Evolutionary conservation across 2,113 vertebrate genomes (phyloP), one percentile per base, ranked within the genome.

Genomic region (Picathartes gymnocephalus): DNA sequence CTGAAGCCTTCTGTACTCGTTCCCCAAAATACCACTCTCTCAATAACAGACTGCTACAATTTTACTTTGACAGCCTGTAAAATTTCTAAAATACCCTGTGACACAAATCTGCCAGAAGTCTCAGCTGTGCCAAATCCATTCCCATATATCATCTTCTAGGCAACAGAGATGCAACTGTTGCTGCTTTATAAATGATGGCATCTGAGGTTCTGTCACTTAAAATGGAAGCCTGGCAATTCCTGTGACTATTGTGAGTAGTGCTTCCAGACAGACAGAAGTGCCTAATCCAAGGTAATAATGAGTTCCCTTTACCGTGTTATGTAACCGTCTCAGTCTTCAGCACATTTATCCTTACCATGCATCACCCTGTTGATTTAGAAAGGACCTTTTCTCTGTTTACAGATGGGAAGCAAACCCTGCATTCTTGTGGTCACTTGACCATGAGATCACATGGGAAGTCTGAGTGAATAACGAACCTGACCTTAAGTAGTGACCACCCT

Each of bases 61-160:
- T 93, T 87, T n/a, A 65, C 48, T 81, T 65, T 94, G 86, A 73
- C 90, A 95, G 74, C 50, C 71, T 93, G 86, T 76, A 80, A 88
- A 61, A 92, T 72, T 69, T 31, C 24, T 87, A 40, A 93, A 95
- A 61, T 88, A 85, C 31, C 35, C 50, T 28, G 31, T 88, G 72
- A 81, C 78, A 86, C 47, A 68, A 78, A 86, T 86, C 84, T 87
- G 86, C 47, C 73, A 54, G 2, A 81, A 79, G 23, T 48, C 54
- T 76, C 40, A 57, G 62, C 57, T 80, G 18, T 80, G 81, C 82
- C 81, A 76, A 80, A 88, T 71, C 79, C 65, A 10, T 88, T 83
- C 71, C 74, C 45, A 35, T 65, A 4, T 31, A 77, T 80, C 37
- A 85, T 88, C 53, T 37, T 79, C 37, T 23, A 71, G 54, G 62